phyloP scores from a whole-genome alignment of 2,888 invertebrate genomes.

The Zygogramma bicolorata region DNA sequence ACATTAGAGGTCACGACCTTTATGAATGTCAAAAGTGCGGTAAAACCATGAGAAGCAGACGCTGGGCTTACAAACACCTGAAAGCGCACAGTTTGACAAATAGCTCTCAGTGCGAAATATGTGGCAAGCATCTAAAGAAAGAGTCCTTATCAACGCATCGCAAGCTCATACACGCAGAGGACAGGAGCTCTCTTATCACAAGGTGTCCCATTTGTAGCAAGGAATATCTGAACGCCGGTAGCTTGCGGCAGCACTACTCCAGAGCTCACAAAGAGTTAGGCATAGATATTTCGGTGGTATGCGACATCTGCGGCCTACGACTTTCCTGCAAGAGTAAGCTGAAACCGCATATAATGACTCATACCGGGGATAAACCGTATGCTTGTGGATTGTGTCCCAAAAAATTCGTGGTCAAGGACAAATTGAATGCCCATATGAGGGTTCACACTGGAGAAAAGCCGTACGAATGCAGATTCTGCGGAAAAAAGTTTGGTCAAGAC shows the following conservation, averaged over 20 bases:
- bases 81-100: conserved; percentile 53
- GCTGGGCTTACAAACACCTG: conserved; percentile 51
- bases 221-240: conserved; percentile 34
- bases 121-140: conserved; percentile 52
- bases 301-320: conserved; percentile 62
- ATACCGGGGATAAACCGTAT: conserved; percentile 53
- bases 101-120: conserved; percentile 54
- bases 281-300: conserved; percentile 52
- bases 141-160: conserved; percentile 51
- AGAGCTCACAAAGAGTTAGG: conserved; percentile 36
- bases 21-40: conserved; percentile 42
- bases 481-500: conserved; percentile 32
- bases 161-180: conserved; percentile 53
- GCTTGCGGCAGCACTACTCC: conserved; percentile 33
- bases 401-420: conserved; percentile 38
- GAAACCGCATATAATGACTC: conserved; percentile 48
- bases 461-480: conserved; percentile 49
- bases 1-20: conserved; percentile 44
- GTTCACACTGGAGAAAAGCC: conserved; percentile 52
- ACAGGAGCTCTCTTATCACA: conserved; percentile 35
- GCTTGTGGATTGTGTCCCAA: conserved; percentile 43
- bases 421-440: conserved; percentile 47
- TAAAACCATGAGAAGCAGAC: conserved; percentile 47
- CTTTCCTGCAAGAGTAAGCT: conserved; percentile 53
- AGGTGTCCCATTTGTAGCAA: conserved; percentile 53